A percentile compares a stretch with the other conserved stretches of the same genome.
Evolutionary conservation across 92 coral and sea anemone species (phyloP).

Genomic region (Epizoanthus stellaris): DNA sequence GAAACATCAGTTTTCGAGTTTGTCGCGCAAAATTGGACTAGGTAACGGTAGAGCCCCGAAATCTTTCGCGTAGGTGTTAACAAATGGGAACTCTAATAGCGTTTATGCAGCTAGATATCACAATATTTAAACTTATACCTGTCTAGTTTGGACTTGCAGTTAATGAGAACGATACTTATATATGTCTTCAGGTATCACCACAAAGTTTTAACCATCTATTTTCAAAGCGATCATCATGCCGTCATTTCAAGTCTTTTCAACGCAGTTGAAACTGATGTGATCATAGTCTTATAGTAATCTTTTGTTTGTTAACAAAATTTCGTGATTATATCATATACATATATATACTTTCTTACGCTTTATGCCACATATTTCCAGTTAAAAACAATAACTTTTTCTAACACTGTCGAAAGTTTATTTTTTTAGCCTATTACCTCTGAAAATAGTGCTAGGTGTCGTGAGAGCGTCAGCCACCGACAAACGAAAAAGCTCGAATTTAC

Average conservation of each 20-base stretch:
- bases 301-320: constrained; percentile 17
- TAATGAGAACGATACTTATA: background rate
- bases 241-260: too few relatives aligned
- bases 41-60: background rate
- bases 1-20: too few relatives aligned
- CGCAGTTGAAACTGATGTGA: background rate
- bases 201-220: background rate
- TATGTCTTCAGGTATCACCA: too few relatives aligned
- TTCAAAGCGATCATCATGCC: background rate
- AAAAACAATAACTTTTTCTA: background rate
- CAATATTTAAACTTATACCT: background rate
- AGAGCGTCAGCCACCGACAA: background rate
- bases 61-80: background rate
- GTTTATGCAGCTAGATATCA: background rate
- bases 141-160: background rate
- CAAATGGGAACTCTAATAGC: background rate
- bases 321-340: constrained; percentile 11
- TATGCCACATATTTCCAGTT: constrained; percentile 1
- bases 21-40: too few relatives aligned
- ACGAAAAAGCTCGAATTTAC: background rate
- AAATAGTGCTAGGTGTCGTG: background rate
- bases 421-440: background rate
- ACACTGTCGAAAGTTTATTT: too few relatives aligned
- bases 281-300: background rate
- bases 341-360: background rate